Evolutionary conservation across 2,113 vertebrate genomes (phyloP).

Genomic region (Callocephalon fimbriatum): DNA sequence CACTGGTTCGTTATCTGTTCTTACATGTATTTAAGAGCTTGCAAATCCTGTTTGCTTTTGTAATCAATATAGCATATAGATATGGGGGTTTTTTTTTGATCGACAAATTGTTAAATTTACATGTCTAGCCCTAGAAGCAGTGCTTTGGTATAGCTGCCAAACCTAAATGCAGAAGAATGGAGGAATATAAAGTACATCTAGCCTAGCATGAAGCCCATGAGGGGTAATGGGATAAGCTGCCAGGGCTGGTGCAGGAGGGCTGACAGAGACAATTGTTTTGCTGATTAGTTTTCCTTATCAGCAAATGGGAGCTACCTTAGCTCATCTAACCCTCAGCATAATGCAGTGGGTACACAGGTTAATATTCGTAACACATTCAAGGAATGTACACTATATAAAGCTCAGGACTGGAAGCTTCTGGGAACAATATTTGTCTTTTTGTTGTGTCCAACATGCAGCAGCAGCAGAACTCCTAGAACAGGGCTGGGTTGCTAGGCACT

Average conservation of each 20-base stretch:
- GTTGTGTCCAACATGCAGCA: not conserved
- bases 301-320: not conserved
- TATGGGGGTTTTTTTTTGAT: not conserved
- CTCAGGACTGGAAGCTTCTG: not conserved
- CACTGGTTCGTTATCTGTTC: not conserved
- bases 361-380: not conserved
- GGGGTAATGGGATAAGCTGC: not conserved
- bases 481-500: conserved; percentile 21
- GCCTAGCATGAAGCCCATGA: fast-evolving
- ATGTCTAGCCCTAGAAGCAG: not conserved
- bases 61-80: not conserved
- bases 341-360: not conserved
- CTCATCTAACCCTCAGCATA: not conserved
- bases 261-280: not conserved
- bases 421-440: not conserved
- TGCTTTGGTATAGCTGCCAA: not conserved
- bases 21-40: not conserved
- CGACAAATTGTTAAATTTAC: not conserved
- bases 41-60: not conserved
- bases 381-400: not conserved
- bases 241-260: not conserved
- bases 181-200: not conserved
- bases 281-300: not conserved
- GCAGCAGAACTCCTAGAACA: not conserved
- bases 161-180: not conserved